A percentile compares a stretch with the other conserved stretches of the same genome.
Evolutionary conservation across 2,797 vertebrate genomes (phyloP).

Genomic region (Phylloscopus collybita): DNA sequence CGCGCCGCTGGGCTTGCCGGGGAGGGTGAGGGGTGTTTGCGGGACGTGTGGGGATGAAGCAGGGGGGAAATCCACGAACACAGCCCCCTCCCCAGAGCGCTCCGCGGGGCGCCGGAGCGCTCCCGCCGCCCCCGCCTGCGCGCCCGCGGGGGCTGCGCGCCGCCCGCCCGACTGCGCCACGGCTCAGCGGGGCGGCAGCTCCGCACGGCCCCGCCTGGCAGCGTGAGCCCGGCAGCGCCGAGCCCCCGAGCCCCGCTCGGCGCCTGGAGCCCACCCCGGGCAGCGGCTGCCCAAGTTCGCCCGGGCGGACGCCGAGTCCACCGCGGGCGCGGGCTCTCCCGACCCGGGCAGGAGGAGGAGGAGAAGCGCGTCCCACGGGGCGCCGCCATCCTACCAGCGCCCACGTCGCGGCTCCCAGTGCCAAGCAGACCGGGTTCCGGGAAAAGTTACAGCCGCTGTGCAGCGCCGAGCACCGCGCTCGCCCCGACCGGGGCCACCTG

Average conservation of each 20-base stretch:
- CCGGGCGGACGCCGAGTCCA: not conserved
- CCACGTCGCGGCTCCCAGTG: not conserved
- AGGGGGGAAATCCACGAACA: not conserved
- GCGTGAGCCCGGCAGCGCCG: not conserved
- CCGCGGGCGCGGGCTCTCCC: not conserved
- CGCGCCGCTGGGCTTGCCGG: not conserved
- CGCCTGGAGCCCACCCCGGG: not conserved
- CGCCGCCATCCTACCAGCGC: conserved; percentile 20
- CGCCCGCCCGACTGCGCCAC: not conserved
- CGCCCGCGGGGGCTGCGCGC: not conserved
- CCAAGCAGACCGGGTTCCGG: not conserved
- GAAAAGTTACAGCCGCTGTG: conserved; percentile 13
- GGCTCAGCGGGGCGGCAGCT: not conserved
- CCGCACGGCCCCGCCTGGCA: not conserved
- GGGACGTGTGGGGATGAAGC: not conserved
- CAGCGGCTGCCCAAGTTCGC: not conserved
- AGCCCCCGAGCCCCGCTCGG: not conserved
- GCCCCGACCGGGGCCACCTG: conserved; percentile 25
- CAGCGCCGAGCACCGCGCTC: not conserved
- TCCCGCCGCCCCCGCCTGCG: not conserved
- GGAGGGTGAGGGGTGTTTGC: not conserved
- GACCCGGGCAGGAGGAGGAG: not conserved
- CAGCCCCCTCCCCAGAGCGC: not conserved
- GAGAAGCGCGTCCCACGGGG: not conserved
- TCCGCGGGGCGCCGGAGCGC: not conserved